Evolutionary conservation across 1,140 invertebrate species (phyloP).

Genomic region (Drosophila pseudoobscura): DNA sequence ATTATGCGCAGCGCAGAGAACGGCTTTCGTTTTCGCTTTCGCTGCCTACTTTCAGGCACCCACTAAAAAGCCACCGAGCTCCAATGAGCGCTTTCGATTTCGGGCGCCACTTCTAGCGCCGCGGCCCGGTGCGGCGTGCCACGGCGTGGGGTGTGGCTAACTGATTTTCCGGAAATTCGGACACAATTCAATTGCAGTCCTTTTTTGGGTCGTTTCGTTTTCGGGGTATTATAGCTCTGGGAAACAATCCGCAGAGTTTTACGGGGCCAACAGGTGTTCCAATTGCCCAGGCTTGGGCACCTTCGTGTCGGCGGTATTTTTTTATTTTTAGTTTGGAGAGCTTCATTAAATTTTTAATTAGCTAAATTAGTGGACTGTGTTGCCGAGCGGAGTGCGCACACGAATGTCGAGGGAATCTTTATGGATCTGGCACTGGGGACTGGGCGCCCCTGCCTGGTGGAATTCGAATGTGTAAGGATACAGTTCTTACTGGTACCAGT

Average conservation of each 20-base stretch:
- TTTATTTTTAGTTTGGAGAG: slow-evolving; percentile 63
- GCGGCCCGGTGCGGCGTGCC: too few species aligned
- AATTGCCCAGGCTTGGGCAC: slow-evolving; percentile 28
- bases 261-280: slow-evolving; percentile 69
- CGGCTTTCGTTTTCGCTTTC: slow-evolving; percentile 11
- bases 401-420: slow-evolving; percentile 34
- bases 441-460: not conserved
- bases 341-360: slow-evolving; percentile 81
- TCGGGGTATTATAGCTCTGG: slow-evolving; percentile 42
- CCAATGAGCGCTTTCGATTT: slow-evolving; percentile 20
- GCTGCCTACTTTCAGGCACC: slow-evolving; percentile 64
- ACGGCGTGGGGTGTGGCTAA: slow-evolving; percentile 8
- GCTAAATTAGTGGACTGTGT: slow-evolving; percentile 61
- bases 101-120: not conserved
- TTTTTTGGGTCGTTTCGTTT: slow-evolving; percentile 46
- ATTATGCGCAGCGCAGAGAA: slow-evolving; percentile 66
- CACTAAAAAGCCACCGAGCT: slow-evolving; percentile 22
- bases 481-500: too few species aligned
- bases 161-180: slow-evolving; percentile 40
- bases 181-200: slow-evolving; percentile 62
- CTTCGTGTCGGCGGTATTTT: slow-evolving; percentile 36
- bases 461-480: too few species aligned
- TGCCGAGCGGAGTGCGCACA: slow-evolving; percentile 21
- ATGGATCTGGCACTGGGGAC: slow-evolving; percentile 9
- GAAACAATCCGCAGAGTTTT: slow-evolving; percentile 73